Conservation (phyloP, 2,113 vertebrate genomes). For the Microcebus jonahi region DNA sequence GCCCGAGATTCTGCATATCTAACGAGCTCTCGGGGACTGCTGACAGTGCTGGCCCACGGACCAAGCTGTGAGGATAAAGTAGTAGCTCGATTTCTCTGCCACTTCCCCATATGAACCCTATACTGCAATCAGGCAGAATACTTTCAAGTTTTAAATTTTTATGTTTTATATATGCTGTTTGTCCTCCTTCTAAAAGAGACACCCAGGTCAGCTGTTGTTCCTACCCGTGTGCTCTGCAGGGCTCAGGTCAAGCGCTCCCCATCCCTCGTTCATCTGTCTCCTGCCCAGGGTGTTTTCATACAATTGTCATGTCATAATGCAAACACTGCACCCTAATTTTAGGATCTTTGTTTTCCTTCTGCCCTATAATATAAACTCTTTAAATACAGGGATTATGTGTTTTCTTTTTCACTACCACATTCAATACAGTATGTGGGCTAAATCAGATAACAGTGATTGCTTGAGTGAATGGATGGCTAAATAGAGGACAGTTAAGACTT, state of each 20-base stretch:
- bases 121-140: neutral
- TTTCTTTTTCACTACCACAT: neutral
- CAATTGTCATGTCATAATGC: accelerated
- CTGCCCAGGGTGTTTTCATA: neutral
- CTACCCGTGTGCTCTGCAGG: neutral
- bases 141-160: neutral
- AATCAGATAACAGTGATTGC: neutral
- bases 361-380: neutral
- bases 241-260: neutral
- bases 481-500: neutral
- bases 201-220: neutral
- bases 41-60: too few species aligned
- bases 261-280: neutral
- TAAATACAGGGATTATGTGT: neutral
- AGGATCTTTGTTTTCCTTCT: neutral
- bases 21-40: accelerated
- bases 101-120: neutral
- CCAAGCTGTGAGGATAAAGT: neutral
- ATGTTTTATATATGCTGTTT: neutral
- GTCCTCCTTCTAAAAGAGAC: neutral
- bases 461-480: neutral
- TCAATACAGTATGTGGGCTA: neutral
- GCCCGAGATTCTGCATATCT: neutral
- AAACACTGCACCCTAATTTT: neutral
- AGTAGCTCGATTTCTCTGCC: neutral